Conservation (phyloP, 2,888 invertebrate species). For the Caenorhabditis afra region DNA sequence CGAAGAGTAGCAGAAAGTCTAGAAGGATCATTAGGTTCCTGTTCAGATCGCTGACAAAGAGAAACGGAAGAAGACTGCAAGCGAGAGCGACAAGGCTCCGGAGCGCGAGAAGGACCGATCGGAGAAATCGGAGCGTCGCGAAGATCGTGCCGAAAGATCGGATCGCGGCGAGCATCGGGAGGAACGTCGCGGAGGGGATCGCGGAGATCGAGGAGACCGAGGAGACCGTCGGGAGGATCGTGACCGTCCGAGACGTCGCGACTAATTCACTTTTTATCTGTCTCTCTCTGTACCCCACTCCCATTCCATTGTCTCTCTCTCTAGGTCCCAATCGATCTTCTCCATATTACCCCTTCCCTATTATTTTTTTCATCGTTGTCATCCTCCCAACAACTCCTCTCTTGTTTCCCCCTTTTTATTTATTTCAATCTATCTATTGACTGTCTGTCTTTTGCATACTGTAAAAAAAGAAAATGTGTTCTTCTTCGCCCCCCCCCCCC, state of each 20-base stretch:
- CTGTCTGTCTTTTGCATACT: too few relatives aligned
- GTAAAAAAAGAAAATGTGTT: too few relatives aligned
- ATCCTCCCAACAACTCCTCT: not conserved
- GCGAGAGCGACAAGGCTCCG: conserved; percentile 8
- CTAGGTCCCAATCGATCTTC: too few relatives aligned
- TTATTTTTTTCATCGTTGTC: too few relatives aligned
- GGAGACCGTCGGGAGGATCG: conserved; percentile 4
- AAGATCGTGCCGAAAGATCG: conserved; percentile 5
- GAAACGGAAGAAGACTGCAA: conserved; percentile 5
- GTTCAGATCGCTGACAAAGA: conserved; percentile 36
- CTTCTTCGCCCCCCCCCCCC: too few relatives aligned
- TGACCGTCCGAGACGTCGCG: conserved; percentile 39
- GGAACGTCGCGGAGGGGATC: conserved; percentile 23
- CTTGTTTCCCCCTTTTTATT: not conserved
- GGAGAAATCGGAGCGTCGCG: not conserved
- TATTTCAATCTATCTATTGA: too few relatives aligned
- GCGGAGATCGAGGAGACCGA: conserved; percentile 5
- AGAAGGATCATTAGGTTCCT: too few relatives aligned
- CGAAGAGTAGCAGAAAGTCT: not conserved
- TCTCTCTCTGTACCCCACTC: too few relatives aligned
- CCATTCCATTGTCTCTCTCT: not conserved
- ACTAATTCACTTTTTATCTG: not conserved
- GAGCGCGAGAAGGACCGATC: conserved; percentile 11
- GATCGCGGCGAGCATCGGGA: conserved; percentile 8
- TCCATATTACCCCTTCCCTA: too few relatives aligned